Conservation (phyloP, 2,888 invertebrate genomes). For the Macrophya annulata region DNA sequence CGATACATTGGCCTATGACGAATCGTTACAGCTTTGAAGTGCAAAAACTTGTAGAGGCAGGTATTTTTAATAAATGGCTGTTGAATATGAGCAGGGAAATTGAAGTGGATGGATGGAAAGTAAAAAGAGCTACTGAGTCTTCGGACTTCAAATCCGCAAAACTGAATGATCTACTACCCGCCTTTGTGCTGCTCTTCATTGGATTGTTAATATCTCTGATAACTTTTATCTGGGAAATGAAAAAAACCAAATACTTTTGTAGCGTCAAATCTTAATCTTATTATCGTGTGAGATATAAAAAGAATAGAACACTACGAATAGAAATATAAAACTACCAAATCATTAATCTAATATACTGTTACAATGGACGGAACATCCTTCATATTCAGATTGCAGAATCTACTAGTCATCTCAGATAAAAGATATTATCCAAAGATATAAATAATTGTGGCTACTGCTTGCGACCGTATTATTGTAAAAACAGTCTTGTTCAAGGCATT, state of each 20-base stretch:
- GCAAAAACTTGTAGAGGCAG: conserved; percentile 8
- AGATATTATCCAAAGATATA: too few relatives aligned
- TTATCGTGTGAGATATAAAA: background rate
- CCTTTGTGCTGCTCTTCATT: background rate
- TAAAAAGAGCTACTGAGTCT: background rate
- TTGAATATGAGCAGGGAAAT: background rate
- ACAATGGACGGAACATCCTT: too few relatives aligned
- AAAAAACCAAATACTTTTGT: background rate
- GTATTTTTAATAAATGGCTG: conserved; percentile 28
- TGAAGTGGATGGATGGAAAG: conserved; percentile 1
- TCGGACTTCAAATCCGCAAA: background rate
- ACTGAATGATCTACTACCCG: background rate
- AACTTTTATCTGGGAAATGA: conserved; percentile 19
- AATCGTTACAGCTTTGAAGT: conserved; percentile 23
- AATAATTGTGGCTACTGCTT: too few relatives aligned
- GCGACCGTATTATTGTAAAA: too few relatives aligned
- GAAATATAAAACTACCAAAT: too few relatives aligned
- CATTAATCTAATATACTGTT: too few relatives aligned
- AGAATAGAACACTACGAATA: background rate
- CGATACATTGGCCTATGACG: conserved; percentile 35
- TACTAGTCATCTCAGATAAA: too few relatives aligned
- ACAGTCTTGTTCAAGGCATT: too few relatives aligned
- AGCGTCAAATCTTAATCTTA: background rate
- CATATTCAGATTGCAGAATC: too few relatives aligned
- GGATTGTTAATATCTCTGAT: conserved; percentile 6